Percentiles rank a stretch among this genome's conserved stretches.
These are phyloP conservation scores for Denticeps clupeoides DNA, from an alignment of 2,797 vertebrate species.

Conservation along the genomic window DNA sequence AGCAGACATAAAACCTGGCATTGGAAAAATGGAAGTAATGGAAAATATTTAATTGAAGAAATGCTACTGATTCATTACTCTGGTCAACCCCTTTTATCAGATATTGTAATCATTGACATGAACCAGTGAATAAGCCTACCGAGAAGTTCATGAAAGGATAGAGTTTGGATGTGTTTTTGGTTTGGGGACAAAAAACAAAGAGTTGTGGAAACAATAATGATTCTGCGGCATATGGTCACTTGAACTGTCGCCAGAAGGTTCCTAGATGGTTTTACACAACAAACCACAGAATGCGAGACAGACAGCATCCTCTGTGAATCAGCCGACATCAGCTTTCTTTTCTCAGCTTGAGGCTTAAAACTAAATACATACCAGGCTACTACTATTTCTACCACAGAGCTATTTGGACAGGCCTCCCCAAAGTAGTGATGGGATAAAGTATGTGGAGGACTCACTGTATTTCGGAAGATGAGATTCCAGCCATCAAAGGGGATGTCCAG, in stretches of 20 bases:
- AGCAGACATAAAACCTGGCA: no score
- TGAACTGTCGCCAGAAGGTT: conserved; percentile 30
- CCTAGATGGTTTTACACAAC: conserved; percentile 26
- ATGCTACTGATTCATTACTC: no score
- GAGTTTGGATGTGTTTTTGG: conserved; percentile 30
- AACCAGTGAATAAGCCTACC: conserved; percentile 26
- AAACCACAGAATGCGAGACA: conserved; percentile 31
- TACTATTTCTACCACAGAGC: conserved; percentile 25
- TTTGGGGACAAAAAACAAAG: conserved; percentile 34
- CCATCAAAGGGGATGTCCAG: conserved; percentile 84
- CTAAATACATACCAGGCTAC: no score
- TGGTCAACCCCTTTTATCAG: no score
- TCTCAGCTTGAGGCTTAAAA: no score
- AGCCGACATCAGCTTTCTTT: no score
- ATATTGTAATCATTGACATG: conserved; percentile 16
- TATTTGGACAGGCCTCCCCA: conserved; percentile 25
- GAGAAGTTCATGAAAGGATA: conserved; percentile 37
- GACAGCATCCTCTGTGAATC: conserved; percentile 30
- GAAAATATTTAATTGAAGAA: no score
- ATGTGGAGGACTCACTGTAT: conserved; percentile 64
- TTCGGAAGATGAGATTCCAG: conserved; percentile 92
- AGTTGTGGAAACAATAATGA: conserved; percentile 29
- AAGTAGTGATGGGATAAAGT: neutral
- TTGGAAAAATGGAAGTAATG: no score
- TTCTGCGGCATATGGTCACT: conserved; percentile 26